A percentile compares a stretch with the other conserved stretches of the same genome.
phyloP scores from a whole-genome alignment of 2,113 vertebrate species.

The Leuciscus idus region DNA sequence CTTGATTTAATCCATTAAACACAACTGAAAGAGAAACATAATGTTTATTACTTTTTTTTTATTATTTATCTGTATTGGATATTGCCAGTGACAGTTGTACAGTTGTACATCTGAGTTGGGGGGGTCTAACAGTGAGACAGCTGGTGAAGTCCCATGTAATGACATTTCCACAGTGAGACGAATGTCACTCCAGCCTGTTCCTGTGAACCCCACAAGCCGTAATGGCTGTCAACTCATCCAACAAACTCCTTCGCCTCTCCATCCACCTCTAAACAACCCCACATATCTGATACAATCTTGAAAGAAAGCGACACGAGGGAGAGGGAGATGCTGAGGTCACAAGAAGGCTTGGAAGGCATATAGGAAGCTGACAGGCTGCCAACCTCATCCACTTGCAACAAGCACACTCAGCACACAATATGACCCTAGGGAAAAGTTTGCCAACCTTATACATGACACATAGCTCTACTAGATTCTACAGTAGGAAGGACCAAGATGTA shows the following conservation, averaged over 20 bases:
- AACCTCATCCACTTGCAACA: constrained; percentile 20
- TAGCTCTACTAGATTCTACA: neutral
- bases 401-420: constrained; percentile 23
- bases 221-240: constrained; percentile 17
- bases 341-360: constrained; percentile 23
- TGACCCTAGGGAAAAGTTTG: constrained; percentile 20
- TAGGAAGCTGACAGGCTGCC: constrained; percentile 41
- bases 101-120: neutral
- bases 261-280: constrained; percentile 11
- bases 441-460: constrained; percentile 9
- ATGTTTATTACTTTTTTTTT: neutral
- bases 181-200: constrained; percentile 42
- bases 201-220: constrained; percentile 6
- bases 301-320: constrained; percentile 4
- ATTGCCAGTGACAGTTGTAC: constrained; percentile 20
- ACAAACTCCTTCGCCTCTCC: constrained; percentile 16
- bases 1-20: constrained; percentile 72
- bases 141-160: constrained; percentile 72
- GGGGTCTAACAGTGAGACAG: constrained; percentile 59
- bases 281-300: constrained; percentile 8
- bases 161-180: constrained; percentile 69
- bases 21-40: constrained; percentile 63
- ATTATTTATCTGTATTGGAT: neutral
- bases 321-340: constrained; percentile 36
- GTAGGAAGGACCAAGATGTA: neutral